Evolutionary conservation across 2,888 invertebrate genomes (phyloP).

Genomic region (Marasmarcha lunaedactyla): DNA sequence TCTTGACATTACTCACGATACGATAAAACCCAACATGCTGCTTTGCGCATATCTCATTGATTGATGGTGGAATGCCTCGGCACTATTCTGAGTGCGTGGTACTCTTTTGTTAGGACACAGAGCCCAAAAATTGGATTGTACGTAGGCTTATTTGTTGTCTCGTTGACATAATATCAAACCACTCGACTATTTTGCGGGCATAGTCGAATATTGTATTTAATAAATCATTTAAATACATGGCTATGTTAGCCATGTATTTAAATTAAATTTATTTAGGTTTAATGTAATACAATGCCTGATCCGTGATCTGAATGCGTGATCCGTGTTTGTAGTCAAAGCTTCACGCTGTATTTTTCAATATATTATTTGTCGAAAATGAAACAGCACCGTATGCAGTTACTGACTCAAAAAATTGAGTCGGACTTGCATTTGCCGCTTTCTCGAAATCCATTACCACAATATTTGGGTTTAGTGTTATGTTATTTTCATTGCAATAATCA

Average conservation of each 20-base stretch:
- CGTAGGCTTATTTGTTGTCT: slow-evolving; percentile 5
- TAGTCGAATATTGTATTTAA: slow-evolving; percentile 5
- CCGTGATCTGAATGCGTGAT: slow-evolving; percentile 4
- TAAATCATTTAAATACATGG: slow-evolving; percentile 5
- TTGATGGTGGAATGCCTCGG: slow-evolving; percentile 1
- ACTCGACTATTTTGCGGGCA: slow-evolving; percentile 6
- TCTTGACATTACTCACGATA: not conserved
- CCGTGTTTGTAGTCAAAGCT: slow-evolving; percentile 5
- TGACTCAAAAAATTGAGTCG: slow-evolving; percentile 9
- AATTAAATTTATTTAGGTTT: no score
- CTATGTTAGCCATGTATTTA: no score
- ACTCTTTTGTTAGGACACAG: not conserved
- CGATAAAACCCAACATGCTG: slow-evolving; percentile 1
- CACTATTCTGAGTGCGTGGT: slow-evolving; percentile 2
- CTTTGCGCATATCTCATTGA: slow-evolving; percentile 1
- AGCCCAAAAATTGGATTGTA: no score
- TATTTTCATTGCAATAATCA: slow-evolving; percentile 7
- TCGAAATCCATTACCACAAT: slow-evolving; percentile 10
- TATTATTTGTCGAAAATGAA: slow-evolving; percentile 12
- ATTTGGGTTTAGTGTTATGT: slow-evolving; percentile 4
- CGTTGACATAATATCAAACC: slow-evolving; percentile 7
- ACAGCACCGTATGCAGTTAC: slow-evolving; percentile 10
- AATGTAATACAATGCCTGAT: slow-evolving; percentile 8
- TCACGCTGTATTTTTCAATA: slow-evolving; percentile 9
- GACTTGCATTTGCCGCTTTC: slow-evolving; percentile 8